Conservation (phyloP, 2,797 vertebrate species). For the Falco columbarius region DNA sequence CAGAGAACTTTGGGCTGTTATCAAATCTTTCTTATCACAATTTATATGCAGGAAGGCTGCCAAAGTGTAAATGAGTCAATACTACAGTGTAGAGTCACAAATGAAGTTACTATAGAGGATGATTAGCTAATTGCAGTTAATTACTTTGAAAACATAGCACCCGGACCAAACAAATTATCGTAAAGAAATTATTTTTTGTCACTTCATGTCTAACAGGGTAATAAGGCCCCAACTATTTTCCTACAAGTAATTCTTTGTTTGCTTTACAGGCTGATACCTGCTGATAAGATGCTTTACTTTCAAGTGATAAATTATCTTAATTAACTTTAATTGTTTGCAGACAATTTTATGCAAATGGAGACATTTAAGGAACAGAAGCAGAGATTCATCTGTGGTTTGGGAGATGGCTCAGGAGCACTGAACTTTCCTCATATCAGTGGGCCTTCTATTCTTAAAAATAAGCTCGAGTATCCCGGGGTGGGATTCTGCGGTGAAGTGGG, state of each 20-base stretch:
- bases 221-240: not conserved
- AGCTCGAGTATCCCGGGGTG: accelerated
- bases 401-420: not conserved
- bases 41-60: not conserved
- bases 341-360: constrained; percentile 51
- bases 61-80: constrained; percentile 9
- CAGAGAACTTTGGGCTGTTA: not conserved
- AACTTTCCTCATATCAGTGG: not conserved
- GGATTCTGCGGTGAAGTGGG: not conserved
- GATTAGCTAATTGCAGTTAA: constrained; percentile 72
- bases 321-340: constrained; percentile 71
- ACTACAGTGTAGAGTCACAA: constrained; percentile 12
- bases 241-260: constrained; percentile 46
- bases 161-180: not conserved
- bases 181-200: not conserved
- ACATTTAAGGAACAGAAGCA: constrained; percentile 28
- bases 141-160: constrained; percentile 34
- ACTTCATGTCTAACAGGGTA: not conserved
- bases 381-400: not conserved
- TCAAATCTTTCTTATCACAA: not conserved
- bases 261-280: constrained; percentile 66
- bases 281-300: constrained; percentile 64
- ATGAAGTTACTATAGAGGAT: constrained; percentile 19
- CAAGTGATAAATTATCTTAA: constrained; percentile 73
- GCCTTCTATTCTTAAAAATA: not conserved